Evolutionary conservation across 2,113 vertebrate genomes (phyloP), one percentile per base, ranked within the genome.

Genomic region (Myotis yumanensis): DNA sequence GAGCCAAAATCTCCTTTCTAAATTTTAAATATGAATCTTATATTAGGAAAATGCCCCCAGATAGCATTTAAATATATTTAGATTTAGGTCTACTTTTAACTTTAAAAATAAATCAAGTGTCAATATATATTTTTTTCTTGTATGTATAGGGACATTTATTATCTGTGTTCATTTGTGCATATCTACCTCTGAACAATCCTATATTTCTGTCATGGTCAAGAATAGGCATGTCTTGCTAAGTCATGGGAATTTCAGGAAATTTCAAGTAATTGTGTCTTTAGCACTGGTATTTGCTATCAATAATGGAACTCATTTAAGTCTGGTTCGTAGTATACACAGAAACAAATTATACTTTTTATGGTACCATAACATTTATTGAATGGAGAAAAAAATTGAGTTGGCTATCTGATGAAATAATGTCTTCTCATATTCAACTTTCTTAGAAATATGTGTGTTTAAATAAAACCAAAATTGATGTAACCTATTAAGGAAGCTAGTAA

Each of bases 21-120:
- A 86, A 83, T 89, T 77, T 4, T 57, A 66, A 84, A 84, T 69
- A 25, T 54, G 28, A 88, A 73, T 73, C 12, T 81, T 91, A 69
- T 30, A 73, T 32, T 11, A 62, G 18, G 22, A 84, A 87, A 81
- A 69, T 46, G 40, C 6, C 20, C 15, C 25, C 64, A 93, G 0
- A 46, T 6, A 4, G 4, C 52, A 81, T 88, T 94, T 73, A 4
- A 73, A 35, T 59, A 3, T 85, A 71, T n/a, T 86, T 40, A 62
- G 14, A 87, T 89, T 66, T 30, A 90, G 12, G 9, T 72, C 2
- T 11, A 90, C 7, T 72, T 92, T 66, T 81, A 51, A 91, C n/a
- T 59, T 52, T 37, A 72, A 43, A 30, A 30, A 25, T 72, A 81
- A 68, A 93, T 66, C 17, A 84, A 11, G 10, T 46, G 10, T 69